Evolutionary conservation across 2,113 vertebrate genomes (phyloP).

Genomic region (Sialia sialis): DNA sequence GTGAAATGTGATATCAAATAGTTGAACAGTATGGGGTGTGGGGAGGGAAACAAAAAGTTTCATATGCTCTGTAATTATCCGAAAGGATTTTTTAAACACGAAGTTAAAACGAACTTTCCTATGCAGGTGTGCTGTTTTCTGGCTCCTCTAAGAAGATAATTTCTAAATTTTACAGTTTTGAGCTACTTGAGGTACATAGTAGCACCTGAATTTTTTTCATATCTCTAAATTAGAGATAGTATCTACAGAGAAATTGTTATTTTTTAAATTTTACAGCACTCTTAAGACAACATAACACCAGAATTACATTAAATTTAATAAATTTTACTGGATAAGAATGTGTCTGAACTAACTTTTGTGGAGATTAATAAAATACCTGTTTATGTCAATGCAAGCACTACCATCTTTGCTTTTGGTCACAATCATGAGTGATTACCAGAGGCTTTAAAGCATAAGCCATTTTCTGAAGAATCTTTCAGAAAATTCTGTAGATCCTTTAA

Average conservation of each 20-base stretch:
- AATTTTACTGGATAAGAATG: not conserved
- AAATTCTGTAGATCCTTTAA: not conserved
- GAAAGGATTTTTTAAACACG: not conserved
- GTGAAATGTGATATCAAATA: not conserved
- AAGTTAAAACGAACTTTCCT: conserved; percentile 48
- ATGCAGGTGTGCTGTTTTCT: conserved; percentile 57
- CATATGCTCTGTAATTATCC: not conserved
- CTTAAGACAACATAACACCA: not conserved
- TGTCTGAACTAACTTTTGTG: conserved; percentile 11
- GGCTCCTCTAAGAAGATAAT: conserved; percentile 54
- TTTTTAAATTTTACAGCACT: not conserved
- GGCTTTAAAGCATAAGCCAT: not conserved
- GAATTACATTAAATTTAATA: not conserved
- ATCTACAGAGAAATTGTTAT: not conserved
- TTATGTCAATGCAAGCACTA: not conserved
- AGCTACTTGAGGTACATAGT: conserved; percentile 52
- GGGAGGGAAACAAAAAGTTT: not conserved
- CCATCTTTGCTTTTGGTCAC: not conserved
- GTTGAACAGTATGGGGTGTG: not conserved
- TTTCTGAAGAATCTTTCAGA: not conserved
- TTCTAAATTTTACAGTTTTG: conserved; percentile 60
- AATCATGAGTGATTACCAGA: not conserved
- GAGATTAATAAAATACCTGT: not conserved
- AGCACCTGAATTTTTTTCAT: not conserved
- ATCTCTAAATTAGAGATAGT: conserved; percentile 34